Conservation (phyloP, 2,797 vertebrate species). For the Cephalopachus bancanus region DNA sequence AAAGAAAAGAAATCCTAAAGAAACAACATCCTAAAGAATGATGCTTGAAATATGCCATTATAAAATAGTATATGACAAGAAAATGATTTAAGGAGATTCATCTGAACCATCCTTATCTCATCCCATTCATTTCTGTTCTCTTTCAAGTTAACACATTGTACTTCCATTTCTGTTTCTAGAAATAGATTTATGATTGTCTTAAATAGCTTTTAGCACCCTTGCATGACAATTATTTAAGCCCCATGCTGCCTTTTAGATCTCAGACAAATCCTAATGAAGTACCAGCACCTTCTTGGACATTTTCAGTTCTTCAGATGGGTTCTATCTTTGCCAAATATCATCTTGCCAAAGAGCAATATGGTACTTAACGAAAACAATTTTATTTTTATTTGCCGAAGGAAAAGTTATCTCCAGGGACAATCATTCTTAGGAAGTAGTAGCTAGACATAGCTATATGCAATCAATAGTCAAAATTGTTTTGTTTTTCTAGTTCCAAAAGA, state of each 20-base stretch:
- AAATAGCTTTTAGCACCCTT: background rate
- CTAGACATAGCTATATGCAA: background rate
- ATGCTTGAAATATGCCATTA: background rate
- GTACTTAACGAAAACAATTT: background rate
- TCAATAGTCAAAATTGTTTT: background rate
- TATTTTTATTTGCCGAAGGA: background rate
- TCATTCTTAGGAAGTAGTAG: background rate
- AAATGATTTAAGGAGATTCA: background rate
- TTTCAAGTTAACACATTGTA: background rate
- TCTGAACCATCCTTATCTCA: background rate
- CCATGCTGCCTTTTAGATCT: background rate
- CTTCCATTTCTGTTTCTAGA: background rate
- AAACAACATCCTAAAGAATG: background rate
- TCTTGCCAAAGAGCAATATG: background rate
- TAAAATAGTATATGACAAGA: background rate
- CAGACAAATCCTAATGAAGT: slow-evolving; percentile 2
- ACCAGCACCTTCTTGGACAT: background rate
- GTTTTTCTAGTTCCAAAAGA: background rate
- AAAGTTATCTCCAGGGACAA: background rate
- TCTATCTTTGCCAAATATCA: background rate
- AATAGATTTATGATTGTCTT: background rate
- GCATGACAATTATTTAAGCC: background rate
- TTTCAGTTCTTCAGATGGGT: background rate
- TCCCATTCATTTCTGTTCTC: background rate
- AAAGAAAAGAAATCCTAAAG: background rate